Percentiles rank a stretch among this genome's conserved stretches.
Evolutionary conservation across 2,797 vertebrate genomes (phyloP).

Genomic region (Masticophis lateralis): DNA sequence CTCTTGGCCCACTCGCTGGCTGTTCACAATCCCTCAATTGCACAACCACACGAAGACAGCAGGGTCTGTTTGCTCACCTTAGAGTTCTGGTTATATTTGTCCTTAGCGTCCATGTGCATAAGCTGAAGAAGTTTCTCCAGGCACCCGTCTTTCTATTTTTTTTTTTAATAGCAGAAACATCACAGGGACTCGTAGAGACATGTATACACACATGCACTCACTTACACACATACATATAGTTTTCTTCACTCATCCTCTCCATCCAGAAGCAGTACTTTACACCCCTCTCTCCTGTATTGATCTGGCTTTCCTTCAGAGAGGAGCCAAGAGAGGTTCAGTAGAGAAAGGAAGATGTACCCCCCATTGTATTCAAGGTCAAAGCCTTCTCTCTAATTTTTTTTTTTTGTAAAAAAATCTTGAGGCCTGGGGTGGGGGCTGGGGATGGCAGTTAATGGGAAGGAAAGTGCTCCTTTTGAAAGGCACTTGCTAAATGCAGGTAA

Average conservation of each 20-base stretch:
- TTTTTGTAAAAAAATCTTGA: neutral
- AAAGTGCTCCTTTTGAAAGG: neutral
- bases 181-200: neutral
- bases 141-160: neutral
- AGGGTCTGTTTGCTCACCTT: neutral
- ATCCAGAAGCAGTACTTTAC: neutral
- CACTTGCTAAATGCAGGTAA: neutral
- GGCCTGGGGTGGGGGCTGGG: neutral
- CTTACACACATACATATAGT: neutral
- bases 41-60: neutral
- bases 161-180: neutral
- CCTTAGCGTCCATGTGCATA: neutral
- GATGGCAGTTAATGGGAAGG: neutral
- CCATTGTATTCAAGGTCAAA: constrained; percentile 27
- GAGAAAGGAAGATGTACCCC: neutral
- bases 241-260: neutral
- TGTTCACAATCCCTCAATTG: neutral
- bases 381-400: neutral
- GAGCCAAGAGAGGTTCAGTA: neutral
- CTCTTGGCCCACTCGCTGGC: neutral
- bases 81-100: neutral
- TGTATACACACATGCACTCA: neutral
- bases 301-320: neutral
- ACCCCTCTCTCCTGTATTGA: constrained; percentile 2
- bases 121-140: neutral